Evolutionary conservation across 2,113 vertebrate genomes (phyloP).

Genomic region (Hyperoodon ampullatus): DNA sequence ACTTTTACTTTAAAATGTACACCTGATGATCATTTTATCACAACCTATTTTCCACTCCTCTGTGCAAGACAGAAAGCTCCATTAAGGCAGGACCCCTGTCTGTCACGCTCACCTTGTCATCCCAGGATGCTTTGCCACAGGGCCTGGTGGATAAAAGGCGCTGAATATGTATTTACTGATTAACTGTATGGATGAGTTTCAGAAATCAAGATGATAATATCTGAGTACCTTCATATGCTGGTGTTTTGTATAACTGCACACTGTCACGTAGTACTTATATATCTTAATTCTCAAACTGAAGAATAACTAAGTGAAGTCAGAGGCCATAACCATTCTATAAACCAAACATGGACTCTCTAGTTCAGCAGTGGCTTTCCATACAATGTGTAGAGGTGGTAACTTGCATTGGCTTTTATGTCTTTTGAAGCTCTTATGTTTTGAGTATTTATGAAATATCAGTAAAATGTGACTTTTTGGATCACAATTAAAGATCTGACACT

Average conservation of each 20-base stretch:
- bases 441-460: background rate
- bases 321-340: background rate
- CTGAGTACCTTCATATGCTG: background rate
- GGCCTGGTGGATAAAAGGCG: background rate
- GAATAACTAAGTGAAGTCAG: background rate
- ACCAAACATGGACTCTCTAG: background rate
- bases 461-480: background rate
- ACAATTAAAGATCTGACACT: background rate
- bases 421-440: background rate
- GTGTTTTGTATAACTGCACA: background rate
- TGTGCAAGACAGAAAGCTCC: background rate
- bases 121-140: background rate
- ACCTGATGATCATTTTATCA: background rate
- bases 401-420: background rate
- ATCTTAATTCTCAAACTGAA: background rate
- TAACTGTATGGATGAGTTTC: background rate
- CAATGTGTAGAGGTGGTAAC: background rate
- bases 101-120: background rate
- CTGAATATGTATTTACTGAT: background rate
- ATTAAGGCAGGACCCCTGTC: background rate
- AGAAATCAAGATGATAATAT: background rate
- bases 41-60: background rate
- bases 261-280: background rate
- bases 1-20: background rate
- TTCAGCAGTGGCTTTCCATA: background rate